Evolutionary conservation across 2,888 invertebrate species (phyloP), one percentile per base, ranked within the genome.

Genomic region (Hypomecis punctinalis): DNA sequence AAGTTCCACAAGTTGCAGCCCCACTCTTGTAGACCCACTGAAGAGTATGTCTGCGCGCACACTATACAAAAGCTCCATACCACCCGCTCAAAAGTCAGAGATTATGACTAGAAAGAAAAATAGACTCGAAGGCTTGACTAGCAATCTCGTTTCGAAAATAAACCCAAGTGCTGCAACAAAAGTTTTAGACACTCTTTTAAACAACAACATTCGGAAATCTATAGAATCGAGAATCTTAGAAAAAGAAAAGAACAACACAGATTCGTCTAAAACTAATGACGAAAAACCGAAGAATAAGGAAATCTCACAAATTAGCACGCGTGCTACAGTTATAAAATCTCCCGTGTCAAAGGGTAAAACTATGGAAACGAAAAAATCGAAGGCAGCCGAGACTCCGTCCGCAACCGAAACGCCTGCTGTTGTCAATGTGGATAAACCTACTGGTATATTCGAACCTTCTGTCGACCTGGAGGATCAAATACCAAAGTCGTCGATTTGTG

Each of bases 361-460:
- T 6, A 68, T 92, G 11, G 94, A 94, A 60, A 75, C 84, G 0
- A 94, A 94, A 72, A 93, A 92, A 77, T 75, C 84, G 0, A 93
- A 86, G 77, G 68, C 76, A 6, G 58, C 81, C 9, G 90, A 91
- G 63, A 60, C 78, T 46, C 63, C 72, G 42, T 62, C 78, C 47
- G 51, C 71, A 5, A 64, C 78, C n/a, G 87, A 86, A 63, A 81
- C 81, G 67, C 76, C 81, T 10, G 73, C 89, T 23, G 86, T 92
- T 39, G 88, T 93, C 0, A 91, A 91, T 77, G 85, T 90, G 5
- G 93, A 93, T 72, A 90, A 90, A 71, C 95, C 95, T 0, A 96
- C 96, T 0, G 96, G 96, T 6, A 94, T 96, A 75, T 96, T 96
- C 82, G 95, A 96, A 78, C 94, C 96, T 0, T 95, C 96, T 1